These are phyloP conservation scores for Patiria miniata DNA, from an alignment of 35 echinoderm and acorn worm species.

Conservation along the genomic window DNA sequence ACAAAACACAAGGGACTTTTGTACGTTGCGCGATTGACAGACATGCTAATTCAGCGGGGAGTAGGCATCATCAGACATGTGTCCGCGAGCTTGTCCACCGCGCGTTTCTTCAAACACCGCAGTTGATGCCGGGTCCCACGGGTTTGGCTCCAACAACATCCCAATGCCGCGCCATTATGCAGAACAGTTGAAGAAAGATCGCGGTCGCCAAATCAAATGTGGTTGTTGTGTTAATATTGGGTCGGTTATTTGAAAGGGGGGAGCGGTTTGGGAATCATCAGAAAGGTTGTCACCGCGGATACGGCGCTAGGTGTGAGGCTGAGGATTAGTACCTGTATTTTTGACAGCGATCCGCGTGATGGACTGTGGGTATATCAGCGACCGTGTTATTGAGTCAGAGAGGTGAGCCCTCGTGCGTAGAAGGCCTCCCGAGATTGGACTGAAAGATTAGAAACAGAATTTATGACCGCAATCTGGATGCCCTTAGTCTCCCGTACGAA, in stretches of 20 bases:
- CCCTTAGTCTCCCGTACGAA: no score
- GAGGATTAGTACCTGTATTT: not conserved
- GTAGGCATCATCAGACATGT: not conserved
- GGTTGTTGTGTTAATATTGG: not conserved
- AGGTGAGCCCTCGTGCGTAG: not conserved
- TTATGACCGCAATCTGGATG: no score
- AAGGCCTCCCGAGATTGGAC: no score
- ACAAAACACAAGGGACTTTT: no score
- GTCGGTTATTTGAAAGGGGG: not conserved
- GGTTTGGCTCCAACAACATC: not conserved
- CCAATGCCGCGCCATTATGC: no score
- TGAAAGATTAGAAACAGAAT: no score
- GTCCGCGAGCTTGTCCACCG: not conserved
- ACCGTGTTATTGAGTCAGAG: conserved; percentile 8
- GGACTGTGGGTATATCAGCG: not conserved
- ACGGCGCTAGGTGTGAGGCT: not conserved
- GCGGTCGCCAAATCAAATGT: no score
- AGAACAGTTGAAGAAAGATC: no score
- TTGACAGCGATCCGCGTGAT: not conserved
- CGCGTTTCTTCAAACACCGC: not conserved
- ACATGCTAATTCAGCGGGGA: not conserved
- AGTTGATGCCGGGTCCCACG: not conserved
- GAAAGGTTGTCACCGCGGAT: not conserved
- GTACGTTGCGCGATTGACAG: not conserved
- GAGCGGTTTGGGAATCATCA: not conserved